phyloP scores from a whole-genome alignment of 2,888 invertebrate genomes.

The Norana najaformis region DNA sequence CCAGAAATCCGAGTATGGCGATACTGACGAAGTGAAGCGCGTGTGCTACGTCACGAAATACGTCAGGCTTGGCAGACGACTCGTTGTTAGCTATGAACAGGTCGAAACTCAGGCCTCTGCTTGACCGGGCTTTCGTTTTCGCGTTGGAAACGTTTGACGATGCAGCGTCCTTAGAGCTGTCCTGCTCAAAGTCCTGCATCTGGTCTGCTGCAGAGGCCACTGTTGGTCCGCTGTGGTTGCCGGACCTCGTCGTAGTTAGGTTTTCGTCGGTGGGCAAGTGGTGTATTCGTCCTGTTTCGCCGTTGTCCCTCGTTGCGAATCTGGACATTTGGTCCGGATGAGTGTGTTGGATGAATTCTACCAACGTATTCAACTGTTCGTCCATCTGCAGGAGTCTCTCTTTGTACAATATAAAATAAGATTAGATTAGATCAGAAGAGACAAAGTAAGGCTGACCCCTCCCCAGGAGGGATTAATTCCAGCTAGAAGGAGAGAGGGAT shows the following conservation, averaged over 20 bases:
- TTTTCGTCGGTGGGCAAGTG: not conserved
- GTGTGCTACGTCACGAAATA: slow-evolving; percentile 39
- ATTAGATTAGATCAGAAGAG: not conserved
- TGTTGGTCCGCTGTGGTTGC: not conserved
- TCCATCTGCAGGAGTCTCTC: slow-evolving; percentile 20
- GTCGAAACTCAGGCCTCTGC: not conserved
- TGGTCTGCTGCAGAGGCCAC: not conserved
- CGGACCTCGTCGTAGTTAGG: not conserved
- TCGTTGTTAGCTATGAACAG: not conserved
- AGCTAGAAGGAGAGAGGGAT: not conserved
- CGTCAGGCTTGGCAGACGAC: slow-evolving; percentile 25
- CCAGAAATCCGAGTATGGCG: slow-evolving; percentile 42
- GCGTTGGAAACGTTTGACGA: not conserved
- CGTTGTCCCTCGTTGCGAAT: not conserved
- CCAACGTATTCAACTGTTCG: slow-evolving; percentile 18
- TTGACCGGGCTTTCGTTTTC: not conserved
- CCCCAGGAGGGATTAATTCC: not conserved
- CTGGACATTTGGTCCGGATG: slow-evolving; percentile 25
- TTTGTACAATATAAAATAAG: not conserved
- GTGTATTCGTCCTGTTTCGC: not conserved
- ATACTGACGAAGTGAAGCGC: slow-evolving; percentile 42
- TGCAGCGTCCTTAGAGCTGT: not conserved
- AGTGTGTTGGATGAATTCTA: slow-evolving; percentile 25
- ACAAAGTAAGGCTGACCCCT: no score
- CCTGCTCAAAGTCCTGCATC: not conserved